Percentiles rank a stretch among this genome's conserved stretches.
Evolutionary conservation across 2,888 invertebrate genomes (phyloP).

Genomic region (Caenorhabditis angaria): DNA sequence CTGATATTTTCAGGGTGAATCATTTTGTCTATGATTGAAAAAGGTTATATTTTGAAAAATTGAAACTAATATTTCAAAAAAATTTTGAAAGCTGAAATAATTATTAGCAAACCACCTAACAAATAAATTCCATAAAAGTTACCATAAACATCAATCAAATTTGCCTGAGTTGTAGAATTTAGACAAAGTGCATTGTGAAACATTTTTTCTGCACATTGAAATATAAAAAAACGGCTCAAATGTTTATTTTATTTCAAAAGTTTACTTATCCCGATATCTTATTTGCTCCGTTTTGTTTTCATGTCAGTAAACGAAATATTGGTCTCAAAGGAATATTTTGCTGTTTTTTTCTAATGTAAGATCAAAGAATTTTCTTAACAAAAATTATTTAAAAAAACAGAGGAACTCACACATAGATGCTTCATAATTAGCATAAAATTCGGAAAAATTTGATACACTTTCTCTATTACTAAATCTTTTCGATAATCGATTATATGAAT

Average conservation of each 20-base stretch:
- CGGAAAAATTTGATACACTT: constrained; percentile 28
- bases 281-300: background rate
- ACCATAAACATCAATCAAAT: background rate
- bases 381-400: background rate
- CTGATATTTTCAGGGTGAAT: too few relatives aligned
- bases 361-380: background rate
- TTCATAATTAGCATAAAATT: constrained; percentile 18
- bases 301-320: background rate
- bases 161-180: background rate
- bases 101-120: too few relatives aligned
- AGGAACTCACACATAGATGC: constrained; percentile 27
- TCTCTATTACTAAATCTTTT: constrained; percentile 28
- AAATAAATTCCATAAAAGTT: too few relatives aligned
- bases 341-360: background rate
- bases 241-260: constrained; percentile 1
- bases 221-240: background rate
- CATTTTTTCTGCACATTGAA: background rate
- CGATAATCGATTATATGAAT: constrained; percentile 39
- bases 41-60: too few relatives aligned
- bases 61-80: too few relatives aligned
- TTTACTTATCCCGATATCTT: background rate
- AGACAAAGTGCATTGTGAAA: background rate
- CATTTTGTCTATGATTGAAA: too few relatives aligned
- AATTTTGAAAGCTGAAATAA: too few relatives aligned
- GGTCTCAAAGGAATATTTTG: background rate